phyloP scores from a whole-genome alignment of 2,797 vertebrate species.

The Pristis pectinata region DNA sequence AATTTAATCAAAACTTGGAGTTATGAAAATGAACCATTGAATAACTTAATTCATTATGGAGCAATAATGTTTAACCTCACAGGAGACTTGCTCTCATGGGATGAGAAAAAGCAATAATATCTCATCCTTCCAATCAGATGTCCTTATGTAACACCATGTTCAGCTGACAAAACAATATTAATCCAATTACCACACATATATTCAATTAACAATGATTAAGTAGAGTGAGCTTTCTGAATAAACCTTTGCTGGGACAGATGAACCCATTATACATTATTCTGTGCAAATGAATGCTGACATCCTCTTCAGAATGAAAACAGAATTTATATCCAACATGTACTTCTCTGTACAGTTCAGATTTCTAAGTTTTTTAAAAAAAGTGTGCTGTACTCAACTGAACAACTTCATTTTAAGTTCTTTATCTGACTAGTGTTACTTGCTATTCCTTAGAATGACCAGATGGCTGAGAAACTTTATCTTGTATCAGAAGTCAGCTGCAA shows the following conservation, averaged over 20 bases:
- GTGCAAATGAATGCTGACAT: not conserved
- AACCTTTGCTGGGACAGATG: not conserved
- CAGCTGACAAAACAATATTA: slow-evolving; percentile 15
- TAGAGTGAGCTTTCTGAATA: not conserved
- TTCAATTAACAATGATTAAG: slow-evolving; percentile 16
- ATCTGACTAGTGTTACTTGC: not conserved
- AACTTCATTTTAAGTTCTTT: slow-evolving; percentile 1
- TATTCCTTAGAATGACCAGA: not conserved
- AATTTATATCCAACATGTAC: not conserved
- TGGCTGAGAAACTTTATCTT: not conserved
- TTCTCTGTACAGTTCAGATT: not conserved
- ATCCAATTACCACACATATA: not conserved
- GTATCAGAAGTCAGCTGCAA: not conserved
- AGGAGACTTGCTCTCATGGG: not conserved
- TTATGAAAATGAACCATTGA: not conserved
- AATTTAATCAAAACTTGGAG: not conserved
- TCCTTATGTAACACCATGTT: not conserved
- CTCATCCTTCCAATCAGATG: not conserved
- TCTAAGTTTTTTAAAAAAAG: not conserved
- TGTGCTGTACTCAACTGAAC: not conserved
- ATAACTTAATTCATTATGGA: not conserved
- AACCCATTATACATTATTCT: not conserved
- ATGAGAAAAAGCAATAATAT: not conserved
- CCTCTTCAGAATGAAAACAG: not conserved
- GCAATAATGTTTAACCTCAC: not conserved